Evolutionary conservation across 2,797 vertebrate genomes (phyloP), one percentile per base, ranked within the genome.

Genomic region (Halcyon leucocephala): DNA sequence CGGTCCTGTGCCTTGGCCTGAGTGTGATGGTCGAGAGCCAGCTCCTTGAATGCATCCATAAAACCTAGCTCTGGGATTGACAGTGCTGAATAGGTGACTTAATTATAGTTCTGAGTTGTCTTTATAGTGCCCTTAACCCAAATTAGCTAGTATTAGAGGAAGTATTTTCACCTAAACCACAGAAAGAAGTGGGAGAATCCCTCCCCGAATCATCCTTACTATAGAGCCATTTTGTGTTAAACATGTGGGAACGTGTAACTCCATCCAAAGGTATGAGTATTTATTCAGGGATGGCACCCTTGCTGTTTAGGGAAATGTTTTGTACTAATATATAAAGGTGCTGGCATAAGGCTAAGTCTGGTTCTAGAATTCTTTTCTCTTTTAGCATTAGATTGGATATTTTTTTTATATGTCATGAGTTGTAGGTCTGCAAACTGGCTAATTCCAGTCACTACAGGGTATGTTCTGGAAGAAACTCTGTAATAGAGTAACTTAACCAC

Each of bases 101-200:
- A 4, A 1, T 3, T 24, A 0, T 5, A 28, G 24, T 3, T 20
- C 19, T 0, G 1, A 16, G 18, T 7, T 35, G 69, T 5, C 15
- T 7, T 24, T 25, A 7, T 5, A 7, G 73, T 7, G 49, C 17
- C 9, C 13, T 35, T 67, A 22, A 28, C 31, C 7, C 31, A 15
- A 19, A 7, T 10, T 26, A 42, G 22, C 10, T 52, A 9, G 29
- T 9, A 2, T 12, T 8, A 25, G 17, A 4, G 22, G 5, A 28
- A 6, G 4, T 18, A 2, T 5, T 39, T 78, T 22, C 44, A 22
- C 0, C 24, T 5, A 22, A 73, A 6, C 28, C 2, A 0, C 19
- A 9, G 33, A 5, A 57, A 52, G 18, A 15, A 25, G 18, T 1
- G 22, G 17, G 33, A 7, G 7, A 0, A 12, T 70, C 15, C 10